A percentile compares a stretch with the other conserved stretches of the same genome.
These are phyloP conservation scores for Arremon aurantiirostris DNA, from an alignment of 2,797 vertebrate species.

Conservation along the genomic window DNA sequence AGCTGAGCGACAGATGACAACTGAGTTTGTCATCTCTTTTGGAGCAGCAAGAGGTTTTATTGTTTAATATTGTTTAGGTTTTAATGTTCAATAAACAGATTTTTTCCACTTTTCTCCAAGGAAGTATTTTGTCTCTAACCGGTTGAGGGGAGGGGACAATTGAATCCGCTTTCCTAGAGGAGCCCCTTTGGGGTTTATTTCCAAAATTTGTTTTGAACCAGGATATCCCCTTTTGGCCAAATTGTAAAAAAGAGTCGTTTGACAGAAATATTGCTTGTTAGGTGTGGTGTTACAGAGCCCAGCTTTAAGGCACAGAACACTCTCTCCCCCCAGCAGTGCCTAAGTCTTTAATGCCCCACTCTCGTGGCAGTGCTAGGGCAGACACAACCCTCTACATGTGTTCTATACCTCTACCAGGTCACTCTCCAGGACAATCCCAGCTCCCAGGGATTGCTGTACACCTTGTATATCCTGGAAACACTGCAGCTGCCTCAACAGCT, in stretches of 20 bases:
- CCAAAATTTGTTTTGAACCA: no score
- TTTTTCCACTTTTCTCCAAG: no score
- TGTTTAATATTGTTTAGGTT: no score
- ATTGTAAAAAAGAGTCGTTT: accelerated
- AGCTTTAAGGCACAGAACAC: accelerated
- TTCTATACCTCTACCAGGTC: accelerated
- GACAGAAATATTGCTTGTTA: not conserved
- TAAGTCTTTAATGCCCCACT: accelerated
- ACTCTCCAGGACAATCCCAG: not conserved
- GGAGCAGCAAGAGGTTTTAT: no score
- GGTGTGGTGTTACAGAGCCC: not conserved
- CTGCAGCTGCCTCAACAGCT: not conserved
- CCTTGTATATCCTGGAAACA: accelerated
- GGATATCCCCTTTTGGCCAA: not conserved
- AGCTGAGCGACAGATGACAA: no score
- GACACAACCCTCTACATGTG: accelerated
- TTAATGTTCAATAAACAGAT: no score
- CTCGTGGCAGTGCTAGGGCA: accelerated
- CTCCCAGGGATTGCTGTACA: not conserved
- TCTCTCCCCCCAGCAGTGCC: accelerated
- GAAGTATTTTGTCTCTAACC: no score
- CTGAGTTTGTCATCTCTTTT: no score
- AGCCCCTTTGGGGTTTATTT: no score
- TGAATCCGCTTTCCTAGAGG: no score
- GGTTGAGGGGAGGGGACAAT: no score